These are phyloP conservation scores for Hylaea fasciaria DNA, from an alignment of 2,888 invertebrate species.

Conservation along the genomic window DNA sequence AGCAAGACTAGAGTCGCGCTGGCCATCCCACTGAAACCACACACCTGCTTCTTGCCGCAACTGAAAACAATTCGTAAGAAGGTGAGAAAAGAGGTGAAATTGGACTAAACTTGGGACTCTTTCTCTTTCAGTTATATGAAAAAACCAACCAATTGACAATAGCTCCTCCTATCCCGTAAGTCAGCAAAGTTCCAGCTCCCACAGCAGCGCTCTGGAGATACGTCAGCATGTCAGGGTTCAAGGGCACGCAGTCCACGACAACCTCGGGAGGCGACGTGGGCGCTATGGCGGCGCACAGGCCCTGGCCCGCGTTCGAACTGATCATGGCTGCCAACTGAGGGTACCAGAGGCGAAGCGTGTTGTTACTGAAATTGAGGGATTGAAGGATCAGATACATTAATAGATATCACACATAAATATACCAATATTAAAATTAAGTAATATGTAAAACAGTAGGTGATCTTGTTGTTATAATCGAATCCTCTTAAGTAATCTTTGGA, in stretches of 20 bases:
- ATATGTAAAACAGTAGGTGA: no score
- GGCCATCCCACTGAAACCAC: slow-evolving; percentile 67
- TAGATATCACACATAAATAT: no score
- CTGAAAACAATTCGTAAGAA: slow-evolving; percentile 42
- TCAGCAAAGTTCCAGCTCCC: slow-evolving; percentile 85
- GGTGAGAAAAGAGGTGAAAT: no score
- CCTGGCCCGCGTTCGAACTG: slow-evolving; percentile 52
- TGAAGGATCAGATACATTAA: not conserved
- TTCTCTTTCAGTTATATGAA: not conserved
- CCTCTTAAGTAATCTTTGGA: no score
- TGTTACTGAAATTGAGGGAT: slow-evolving; percentile 81
- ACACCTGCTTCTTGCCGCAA: slow-evolving; percentile 72
- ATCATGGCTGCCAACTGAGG: slow-evolving; percentile 93
- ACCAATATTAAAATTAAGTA: no score
- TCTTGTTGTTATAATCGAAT: no score
- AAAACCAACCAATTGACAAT: slow-evolving; percentile 65
- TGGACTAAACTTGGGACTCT: no score
- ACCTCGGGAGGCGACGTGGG: slow-evolving; percentile 46
- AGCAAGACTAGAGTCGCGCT: slow-evolving; percentile 78
- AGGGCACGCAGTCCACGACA: slow-evolving; percentile 59
- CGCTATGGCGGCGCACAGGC: slow-evolving; percentile 73
- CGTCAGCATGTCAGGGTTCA: slow-evolving; percentile 84
- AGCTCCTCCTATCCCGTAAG: slow-evolving; percentile 85
- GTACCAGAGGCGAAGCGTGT: slow-evolving; percentile 93
- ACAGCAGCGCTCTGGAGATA: slow-evolving; percentile 90